phyloP scores from a whole-genome alignment of 2,113 vertebrate species.

The Xenopus laevis region DNA sequence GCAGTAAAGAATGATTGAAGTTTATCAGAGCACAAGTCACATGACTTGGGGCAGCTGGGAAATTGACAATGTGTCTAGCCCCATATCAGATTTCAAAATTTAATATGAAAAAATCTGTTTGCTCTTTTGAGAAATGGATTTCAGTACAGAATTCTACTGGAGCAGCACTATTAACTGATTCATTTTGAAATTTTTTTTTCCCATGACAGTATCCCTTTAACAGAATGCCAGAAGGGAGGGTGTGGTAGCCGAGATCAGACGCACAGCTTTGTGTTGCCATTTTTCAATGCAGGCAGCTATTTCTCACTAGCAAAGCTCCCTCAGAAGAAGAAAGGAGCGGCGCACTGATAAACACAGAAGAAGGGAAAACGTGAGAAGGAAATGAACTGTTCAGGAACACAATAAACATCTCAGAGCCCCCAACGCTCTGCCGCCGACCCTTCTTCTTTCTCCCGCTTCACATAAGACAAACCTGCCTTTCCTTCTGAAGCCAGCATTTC shows the following conservation, averaged over 20 bases:
- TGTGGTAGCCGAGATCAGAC: slow-evolving; percentile 31
- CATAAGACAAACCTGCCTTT: slow-evolving; percentile 66
- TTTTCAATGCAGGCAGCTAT: slow-evolving; percentile 40
- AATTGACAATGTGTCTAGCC: too few relatives aligned
- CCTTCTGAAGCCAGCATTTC: slow-evolving; percentile 69
- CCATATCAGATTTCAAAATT: too few relatives aligned
- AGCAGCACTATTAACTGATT: too few relatives aligned
- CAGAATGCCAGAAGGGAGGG: slow-evolving; percentile 40
- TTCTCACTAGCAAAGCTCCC: slow-evolving; percentile 39
- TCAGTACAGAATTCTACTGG: too few relatives aligned
- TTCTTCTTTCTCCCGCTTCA: slow-evolving; percentile 42
- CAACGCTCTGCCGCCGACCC: slow-evolving; percentile 38
- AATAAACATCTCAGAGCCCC: slow-evolving; percentile 40
- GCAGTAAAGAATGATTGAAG: too few relatives aligned
- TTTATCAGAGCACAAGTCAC: too few relatives aligned
- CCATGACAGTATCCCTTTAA: too few relatives aligned
- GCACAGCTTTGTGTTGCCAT: slow-evolving; percentile 23
- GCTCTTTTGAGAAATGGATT: too few relatives aligned
- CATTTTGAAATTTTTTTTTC: too few relatives aligned
- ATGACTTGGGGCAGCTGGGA: too few relatives aligned
- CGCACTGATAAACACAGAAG: slow-evolving; percentile 58
- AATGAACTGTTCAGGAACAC: slow-evolving; percentile 63
- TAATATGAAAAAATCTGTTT: too few relatives aligned
- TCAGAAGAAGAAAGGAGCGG: slow-evolving; percentile 57
- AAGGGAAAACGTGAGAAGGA: slow-evolving; percentile 56